Evolutionary conservation across 2,113 vertebrate species (phyloP).

Genomic region (Hemiprocne comata): DNA sequence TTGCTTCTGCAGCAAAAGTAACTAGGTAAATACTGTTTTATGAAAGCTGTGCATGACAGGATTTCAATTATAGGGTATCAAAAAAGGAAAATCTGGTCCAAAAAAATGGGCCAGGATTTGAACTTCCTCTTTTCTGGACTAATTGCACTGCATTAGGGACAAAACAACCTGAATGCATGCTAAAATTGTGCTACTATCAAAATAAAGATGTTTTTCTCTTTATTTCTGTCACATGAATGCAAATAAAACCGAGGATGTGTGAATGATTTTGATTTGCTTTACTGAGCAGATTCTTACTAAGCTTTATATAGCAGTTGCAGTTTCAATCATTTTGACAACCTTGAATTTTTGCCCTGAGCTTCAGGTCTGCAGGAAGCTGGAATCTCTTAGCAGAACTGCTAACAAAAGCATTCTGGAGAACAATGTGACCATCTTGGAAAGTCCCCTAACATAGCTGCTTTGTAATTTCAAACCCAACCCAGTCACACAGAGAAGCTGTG

Average conservation of each 20-base stretch:
- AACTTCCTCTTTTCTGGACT: background rate
- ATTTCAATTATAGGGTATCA: background rate
- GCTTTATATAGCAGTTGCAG: background rate
- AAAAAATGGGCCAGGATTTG: background rate
- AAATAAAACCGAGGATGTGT: background rate
- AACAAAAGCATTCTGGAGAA: background rate
- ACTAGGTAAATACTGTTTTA: background rate
- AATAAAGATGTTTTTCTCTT: background rate
- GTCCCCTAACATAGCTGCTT: background rate
- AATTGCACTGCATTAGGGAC: background rate
- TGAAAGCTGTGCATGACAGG: background rate
- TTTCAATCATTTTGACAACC: background rate
- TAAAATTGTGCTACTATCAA: background rate
- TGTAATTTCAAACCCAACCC: background rate
- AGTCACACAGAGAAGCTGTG: background rate
- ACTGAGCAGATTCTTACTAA: background rate
- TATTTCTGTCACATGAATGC: background rate
- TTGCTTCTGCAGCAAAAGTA: background rate
- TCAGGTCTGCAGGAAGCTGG: background rate
- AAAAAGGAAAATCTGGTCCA: background rate
- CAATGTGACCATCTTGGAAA: background rate
- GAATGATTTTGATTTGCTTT: background rate
- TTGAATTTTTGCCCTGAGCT: slow-evolving; percentile 6
- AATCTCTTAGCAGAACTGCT: background rate
- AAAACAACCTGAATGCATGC: background rate